Percentiles rank a stretch among this genome's conserved stretches.
These are phyloP conservation scores for Serranus cabrilla DNA, from an alignment of 2,797 vertebrate genomes.

Conservation along the genomic window DNA sequence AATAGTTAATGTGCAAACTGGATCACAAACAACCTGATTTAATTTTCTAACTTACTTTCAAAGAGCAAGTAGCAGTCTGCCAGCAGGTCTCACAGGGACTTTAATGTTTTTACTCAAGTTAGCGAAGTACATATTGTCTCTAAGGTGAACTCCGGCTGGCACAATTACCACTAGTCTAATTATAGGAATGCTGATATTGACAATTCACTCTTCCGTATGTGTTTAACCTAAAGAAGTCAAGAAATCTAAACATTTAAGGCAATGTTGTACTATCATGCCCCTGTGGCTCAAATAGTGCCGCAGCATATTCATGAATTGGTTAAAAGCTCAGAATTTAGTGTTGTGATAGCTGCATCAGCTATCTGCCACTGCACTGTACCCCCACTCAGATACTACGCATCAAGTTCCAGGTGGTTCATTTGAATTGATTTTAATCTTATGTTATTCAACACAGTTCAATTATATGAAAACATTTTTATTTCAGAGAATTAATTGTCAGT, in stretches of 20 bases:
- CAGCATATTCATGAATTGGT: neutral
- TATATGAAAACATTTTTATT: no score
- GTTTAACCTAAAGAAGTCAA: conserved; percentile 38
- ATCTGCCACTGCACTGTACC: neutral
- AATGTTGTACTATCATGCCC: neutral
- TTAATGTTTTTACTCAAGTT: conserved; percentile 70
- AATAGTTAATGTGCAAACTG: conserved; percentile 77
- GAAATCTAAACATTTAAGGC: conserved; percentile 1
- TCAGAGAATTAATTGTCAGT: no score
- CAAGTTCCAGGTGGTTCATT: conserved; percentile 6
- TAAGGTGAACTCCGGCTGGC: conserved; percentile 51
- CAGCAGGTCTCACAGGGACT: conserved; percentile 68
- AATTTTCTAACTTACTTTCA: conserved; percentile 67
- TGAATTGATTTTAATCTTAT: neutral
- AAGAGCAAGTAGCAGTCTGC: conserved; percentile 68
- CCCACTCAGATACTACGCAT: neutral
- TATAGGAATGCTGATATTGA: conserved; percentile 58
- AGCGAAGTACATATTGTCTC: conserved; percentile 72
- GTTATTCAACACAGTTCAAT: neutral
- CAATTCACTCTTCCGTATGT: conserved; percentile 24
- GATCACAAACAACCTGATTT: conserved; percentile 79
- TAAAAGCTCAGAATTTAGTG: neutral
- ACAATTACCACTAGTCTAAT: conserved; percentile 56
- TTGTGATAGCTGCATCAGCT: neutral
- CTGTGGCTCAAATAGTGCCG: neutral